These are phyloP conservation scores for Andrena flavipes DNA, from an alignment of 2,888 invertebrate genomes.

Conservation along the genomic window DNA sequence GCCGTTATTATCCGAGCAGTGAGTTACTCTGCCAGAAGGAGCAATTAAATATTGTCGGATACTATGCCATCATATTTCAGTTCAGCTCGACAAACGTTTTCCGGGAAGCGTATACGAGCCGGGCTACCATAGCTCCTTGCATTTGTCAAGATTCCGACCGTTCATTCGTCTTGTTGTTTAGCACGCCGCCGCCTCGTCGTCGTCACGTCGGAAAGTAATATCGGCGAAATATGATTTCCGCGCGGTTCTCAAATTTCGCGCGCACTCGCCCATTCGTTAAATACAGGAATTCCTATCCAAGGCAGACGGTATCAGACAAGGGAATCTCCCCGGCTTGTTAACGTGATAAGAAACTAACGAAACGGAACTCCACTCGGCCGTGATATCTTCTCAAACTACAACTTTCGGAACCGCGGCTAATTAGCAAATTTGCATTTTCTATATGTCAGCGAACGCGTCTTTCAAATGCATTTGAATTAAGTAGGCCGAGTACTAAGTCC, in stretches of 20 bases:
- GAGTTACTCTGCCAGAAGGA: slow-evolving; percentile 63
- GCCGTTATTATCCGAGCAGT: slow-evolving; percentile 51
- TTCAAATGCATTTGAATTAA: background rate
- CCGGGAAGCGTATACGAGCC: slow-evolving; percentile 59
- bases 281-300: background rate
- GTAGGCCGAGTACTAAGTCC: background rate
- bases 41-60: slow-evolving; percentile 71
- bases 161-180: slow-evolving; percentile 71
- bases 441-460: background rate
- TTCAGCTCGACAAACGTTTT: slow-evolving; percentile 66
- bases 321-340: slow-evolving; percentile 23
- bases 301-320: background rate
- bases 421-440: slow-evolving; percentile 8
- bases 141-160: slow-evolving; percentile 68
- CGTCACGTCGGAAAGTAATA: slow-evolving; percentile 61
- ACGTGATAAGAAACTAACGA: slow-evolving; percentile 4
- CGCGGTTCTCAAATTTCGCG: slow-evolving; percentile 33
- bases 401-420: slow-evolving; percentile 15
- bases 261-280: slow-evolving; percentile 22
- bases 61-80: slow-evolving; percentile 62
- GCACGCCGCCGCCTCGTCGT: slow-evolving; percentile 48
- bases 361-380: background rate
- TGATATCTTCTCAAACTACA: slow-evolving; percentile 4
- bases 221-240: slow-evolving; percentile 61
- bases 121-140: slow-evolving; percentile 55